Base-by-base conservation (phyloP, 2,888 invertebrate species). In the Phaedon cochleariae region DNA sequence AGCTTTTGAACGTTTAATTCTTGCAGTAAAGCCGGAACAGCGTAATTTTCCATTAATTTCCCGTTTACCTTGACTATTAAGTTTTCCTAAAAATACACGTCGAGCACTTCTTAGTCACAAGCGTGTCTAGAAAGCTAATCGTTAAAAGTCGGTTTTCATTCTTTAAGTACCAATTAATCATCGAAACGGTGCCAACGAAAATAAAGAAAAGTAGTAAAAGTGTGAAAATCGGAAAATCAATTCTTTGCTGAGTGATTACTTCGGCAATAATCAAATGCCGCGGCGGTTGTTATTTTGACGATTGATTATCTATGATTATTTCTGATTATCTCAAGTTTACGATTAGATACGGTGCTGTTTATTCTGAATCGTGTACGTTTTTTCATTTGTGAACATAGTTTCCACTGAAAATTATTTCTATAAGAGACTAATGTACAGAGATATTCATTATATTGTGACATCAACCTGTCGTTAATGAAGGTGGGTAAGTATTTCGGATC, bases 121-220 rank as follows among this genome's bases (percentile, higher is more conserved):
- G 41, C 41, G 41, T 41, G 41, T 41, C 41, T 55, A 55, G 41
- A 55, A 55, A 20, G 6, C n/a, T 1, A 54, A 34, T 54, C 54
- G 54, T 54, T 54, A 29, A n/a, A 31, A 61, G 57, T 46, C 41
- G 41, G 34, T 64, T 65, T 59, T 54, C 57, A 60, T 67, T 61
- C 51, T 53, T 18, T 62, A 67, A 69, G 65, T 67, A 67, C 53
- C 59, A 34, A 58, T 67, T 62, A 65, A 70, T 64, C 46, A 65
- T 59, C 53, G 45, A 61, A 37, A 49, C 55, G 12, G 29, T 63
- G 63, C 63, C 64, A 59, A 59, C 20, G 54, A 53, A 64, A 61
- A 65, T 65, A 57, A 52, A 17, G 34, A 9, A 34, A 15, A 45
- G 31, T 15, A 49, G 48, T 53, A 53, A 18, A 59, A 54, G 48